phyloP scores from a whole-genome alignment of 2,113 vertebrate genomes.

The Murina feae region DNA sequence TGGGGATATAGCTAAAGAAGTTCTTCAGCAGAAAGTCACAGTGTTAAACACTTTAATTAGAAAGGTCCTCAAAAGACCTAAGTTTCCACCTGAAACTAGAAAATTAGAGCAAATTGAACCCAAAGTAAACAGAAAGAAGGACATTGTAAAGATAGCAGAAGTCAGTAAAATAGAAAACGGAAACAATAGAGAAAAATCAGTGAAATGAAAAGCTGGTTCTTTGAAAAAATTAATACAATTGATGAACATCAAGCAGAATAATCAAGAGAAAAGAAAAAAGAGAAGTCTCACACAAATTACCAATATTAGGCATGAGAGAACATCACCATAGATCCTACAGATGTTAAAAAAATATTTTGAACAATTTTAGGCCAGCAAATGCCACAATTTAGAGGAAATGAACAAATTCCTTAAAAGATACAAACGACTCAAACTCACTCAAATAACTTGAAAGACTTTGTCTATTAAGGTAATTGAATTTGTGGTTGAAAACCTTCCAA shows the following conservation, averaged over 20 bases:
- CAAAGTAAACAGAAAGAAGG: not conserved
- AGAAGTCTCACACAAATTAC: not conserved
- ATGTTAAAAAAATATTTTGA: not conserved
- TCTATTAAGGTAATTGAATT: not conserved
- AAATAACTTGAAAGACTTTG: not conserved
- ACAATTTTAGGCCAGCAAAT: not conserved
- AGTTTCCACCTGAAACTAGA: not conserved
- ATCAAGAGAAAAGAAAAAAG: not conserved
- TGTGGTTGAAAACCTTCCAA: not conserved
- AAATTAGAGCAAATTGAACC: not conserved
- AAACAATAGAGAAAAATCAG: not conserved
- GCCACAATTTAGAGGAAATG: not conserved
- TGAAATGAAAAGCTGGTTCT: not conserved
- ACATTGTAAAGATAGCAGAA: constrained; percentile 6
- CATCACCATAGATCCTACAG: not conserved
- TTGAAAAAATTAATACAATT: not conserved
- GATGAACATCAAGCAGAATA: constrained; percentile 4
- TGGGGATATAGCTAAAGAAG: not conserved
- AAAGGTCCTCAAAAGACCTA: not conserved
- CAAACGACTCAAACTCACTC: not conserved
- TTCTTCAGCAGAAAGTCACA: constrained; percentile 21
- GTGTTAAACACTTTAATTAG: not conserved
- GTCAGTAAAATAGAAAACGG: not conserved
- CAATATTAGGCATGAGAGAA: not conserved
- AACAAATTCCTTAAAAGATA: not conserved